phyloP scores from a whole-genome alignment of 2,888 invertebrate genomes.

The Diplolepis rosae region DNA sequence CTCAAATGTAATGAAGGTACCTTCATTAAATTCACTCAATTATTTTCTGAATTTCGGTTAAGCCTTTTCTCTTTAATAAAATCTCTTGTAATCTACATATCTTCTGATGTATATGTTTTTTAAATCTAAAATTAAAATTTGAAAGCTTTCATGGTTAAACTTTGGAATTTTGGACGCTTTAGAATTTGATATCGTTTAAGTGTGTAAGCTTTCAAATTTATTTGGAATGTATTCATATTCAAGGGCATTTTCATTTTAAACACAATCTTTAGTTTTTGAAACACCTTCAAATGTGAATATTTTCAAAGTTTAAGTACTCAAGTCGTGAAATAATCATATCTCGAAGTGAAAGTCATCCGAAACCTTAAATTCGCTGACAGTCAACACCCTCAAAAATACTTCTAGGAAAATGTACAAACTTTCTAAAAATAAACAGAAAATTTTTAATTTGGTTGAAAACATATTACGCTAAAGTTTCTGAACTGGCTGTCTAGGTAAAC shows the following conservation, averaged over 20 bases:
- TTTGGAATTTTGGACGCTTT: not conserved
- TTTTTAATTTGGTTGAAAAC: too few species aligned
- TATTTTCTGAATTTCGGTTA: not conserved
- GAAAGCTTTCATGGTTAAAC: not conserved
- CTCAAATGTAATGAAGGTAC: not conserved
- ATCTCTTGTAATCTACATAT: too few species aligned
- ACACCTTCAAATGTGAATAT: not conserved
- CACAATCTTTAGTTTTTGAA: not conserved
- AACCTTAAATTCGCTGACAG: not conserved
- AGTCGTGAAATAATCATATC: too few species aligned
- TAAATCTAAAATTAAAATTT: not conserved
- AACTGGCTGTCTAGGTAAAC: too few species aligned
- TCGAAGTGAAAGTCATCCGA: not conserved
- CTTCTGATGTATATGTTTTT: too few species aligned
- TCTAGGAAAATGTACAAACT: not conserved
- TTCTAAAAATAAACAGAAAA: not conserved
- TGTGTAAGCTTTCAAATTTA: not conserved
- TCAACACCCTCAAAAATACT: not conserved
- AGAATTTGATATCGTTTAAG: not conserved
- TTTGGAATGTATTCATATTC: too few species aligned
- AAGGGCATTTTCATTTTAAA: too few species aligned
- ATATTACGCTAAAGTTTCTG: too few species aligned
- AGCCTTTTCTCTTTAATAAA: too few species aligned
- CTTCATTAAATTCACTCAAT: too few species aligned
- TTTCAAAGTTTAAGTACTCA: not conserved